phyloP scores from a whole-genome alignment of 2,888 invertebrate species.

The Flabesymbios commensalis region DNA sequence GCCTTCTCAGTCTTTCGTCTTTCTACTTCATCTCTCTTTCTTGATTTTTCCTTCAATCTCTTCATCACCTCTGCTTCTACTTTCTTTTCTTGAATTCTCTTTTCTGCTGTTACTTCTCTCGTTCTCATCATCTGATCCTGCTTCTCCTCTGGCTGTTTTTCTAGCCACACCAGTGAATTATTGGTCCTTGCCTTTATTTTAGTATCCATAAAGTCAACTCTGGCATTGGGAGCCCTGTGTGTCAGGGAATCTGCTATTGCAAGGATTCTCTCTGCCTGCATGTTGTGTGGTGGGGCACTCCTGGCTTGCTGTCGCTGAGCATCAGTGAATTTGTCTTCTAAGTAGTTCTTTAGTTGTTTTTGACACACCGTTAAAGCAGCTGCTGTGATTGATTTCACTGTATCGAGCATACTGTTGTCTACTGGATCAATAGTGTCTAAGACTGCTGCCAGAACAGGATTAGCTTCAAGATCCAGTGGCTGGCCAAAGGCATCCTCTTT shows the following conservation, averaged over 20 bases:
- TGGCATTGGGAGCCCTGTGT: conserved; percentile 1
- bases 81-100: neutral
- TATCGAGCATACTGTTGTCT: neutral
- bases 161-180: conserved; percentile 2
- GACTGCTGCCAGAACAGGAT: neutral
- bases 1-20: neutral
- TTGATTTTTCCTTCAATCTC: neutral
- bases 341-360: conserved; percentile 1
- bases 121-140: neutral
- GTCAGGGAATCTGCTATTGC: neutral
- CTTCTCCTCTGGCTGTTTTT: neutral
- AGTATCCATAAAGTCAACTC: neutral
- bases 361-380: neutral
- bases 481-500: conserved; percentile 2
- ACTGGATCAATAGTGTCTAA: neutral
- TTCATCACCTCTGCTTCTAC: neutral
- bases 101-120: neutral
- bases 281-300: conserved; percentile 6
- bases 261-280: conserved; percentile 2
- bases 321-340: neutral
- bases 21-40: neutral
- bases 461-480: neutral
- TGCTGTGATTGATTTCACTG: neutral
- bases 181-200: conserved; percentile 7
- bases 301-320: neutral